Conservation (phyloP, 2,888 invertebrate genomes). For the Ophion obscuratus region DNA sequence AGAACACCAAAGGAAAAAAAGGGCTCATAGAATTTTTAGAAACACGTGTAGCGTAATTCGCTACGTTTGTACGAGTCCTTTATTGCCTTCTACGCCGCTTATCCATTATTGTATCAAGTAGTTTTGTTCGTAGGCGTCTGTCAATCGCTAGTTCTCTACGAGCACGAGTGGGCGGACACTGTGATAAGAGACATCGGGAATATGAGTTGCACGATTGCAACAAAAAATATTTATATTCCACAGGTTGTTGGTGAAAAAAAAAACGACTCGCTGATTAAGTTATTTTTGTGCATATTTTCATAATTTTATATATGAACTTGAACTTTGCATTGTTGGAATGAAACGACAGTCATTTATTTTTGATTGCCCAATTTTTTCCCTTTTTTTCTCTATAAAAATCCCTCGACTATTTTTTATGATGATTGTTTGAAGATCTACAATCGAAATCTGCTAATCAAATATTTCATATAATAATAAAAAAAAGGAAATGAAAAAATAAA, state of each 20-base stretch:
- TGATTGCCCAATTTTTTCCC: no score
- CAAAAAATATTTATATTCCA: constrained; percentile 1
- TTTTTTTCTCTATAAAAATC: neutral
- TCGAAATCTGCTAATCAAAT: no score
- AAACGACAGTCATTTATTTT: no score
- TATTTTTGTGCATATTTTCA: neutral
- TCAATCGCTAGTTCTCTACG: constrained; percentile 30
- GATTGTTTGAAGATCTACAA: no score
- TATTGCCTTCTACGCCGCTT: neutral
- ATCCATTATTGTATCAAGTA: neutral
- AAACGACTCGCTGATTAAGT: neutral
- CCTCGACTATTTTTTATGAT: neutral
- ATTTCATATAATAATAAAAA: no score
- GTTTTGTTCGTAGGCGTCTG: constrained; percentile 2
- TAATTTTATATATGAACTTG: neutral
- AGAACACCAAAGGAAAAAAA: neutral
- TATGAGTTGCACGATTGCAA: neutral
- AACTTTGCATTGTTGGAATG: neutral
- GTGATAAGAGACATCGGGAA: constrained; percentile 41
- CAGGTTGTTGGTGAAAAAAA: neutral
- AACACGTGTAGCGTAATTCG: neutral
- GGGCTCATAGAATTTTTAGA: no score
- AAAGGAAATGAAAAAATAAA: no score
- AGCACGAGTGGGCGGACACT: constrained; percentile 58
- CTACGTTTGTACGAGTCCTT: neutral